Evolutionary conservation across 2,888 invertebrate species (phyloP), one percentile per base, ranked within the genome.

Genomic region (Tolmerus cingulatus): DNA sequence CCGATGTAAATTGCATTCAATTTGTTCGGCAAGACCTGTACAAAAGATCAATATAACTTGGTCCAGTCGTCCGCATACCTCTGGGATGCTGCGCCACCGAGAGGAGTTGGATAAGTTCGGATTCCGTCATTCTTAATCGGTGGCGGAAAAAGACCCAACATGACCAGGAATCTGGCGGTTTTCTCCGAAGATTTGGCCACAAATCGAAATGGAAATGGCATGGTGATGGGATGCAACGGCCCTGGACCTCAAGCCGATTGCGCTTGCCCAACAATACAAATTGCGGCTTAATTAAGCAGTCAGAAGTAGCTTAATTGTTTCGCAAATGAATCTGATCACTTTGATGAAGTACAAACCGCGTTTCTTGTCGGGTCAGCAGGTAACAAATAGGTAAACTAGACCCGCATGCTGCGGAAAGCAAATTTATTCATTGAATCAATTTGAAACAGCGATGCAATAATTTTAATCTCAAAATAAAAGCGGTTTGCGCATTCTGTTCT

Each of bases 1-100:
- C 23, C 57, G 74, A 86, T 77, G 86, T 86, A 86, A 86, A 86
- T 86, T 86, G 86, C 86, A 86, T 86, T 77, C 77, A 86, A 86
- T 86, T 86, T 86, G 86, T 86, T 77, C 86, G 34, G 77, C 37
- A 55, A 76, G 86, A 86, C 76, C 76, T 76, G 74, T 46, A 76
- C 86, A 86, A 86, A 86, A 51, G 86, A 86, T 86, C 86, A 76
- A 86, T 86, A 84, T 66, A 66, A 74, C 57, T 40, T n/a, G 81
- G 19, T 23, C 23, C 66, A 51, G 37, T 34, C 57, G 57, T n/a
- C 40, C 9, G 66, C 37, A 66, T 84, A 74, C 40, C 40, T 19
- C 57, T 51, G 19, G 19, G 55, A 66, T 84, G 37, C 74, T 34
- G 40, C 40, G 19, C 34, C 55, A 46, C 8, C 51, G 27, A n/a